A percentile compares a stretch with the other conserved stretches of the same genome.
phyloP scores from a whole-genome alignment of 2,797 vertebrate species.

The Neopelma chrysocephalum region DNA sequence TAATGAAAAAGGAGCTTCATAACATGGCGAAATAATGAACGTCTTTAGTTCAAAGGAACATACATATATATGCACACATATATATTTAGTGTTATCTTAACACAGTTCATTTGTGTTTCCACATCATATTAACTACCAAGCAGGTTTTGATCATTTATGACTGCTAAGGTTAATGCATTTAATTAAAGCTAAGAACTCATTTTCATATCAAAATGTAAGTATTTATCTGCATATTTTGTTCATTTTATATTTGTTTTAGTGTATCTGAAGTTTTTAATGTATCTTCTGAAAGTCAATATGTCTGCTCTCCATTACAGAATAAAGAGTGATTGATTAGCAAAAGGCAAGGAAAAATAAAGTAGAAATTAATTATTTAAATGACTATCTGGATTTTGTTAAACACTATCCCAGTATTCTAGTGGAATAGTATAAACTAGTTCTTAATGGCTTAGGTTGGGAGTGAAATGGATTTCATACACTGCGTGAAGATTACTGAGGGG shows the following conservation, averaged over 20 bases:
- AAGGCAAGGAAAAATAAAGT: neutral
- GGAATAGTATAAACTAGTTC: neutral
- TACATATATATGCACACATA: neutral
- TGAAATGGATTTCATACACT: neutral
- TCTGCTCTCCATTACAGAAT: neutral
- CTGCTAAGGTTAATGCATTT: neutral
- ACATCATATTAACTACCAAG: neutral
- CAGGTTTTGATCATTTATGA: neutral
- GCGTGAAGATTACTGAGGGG: neutral
- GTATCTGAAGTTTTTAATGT: neutral
- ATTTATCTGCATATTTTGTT: neutral
- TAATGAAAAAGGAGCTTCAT: neutral
- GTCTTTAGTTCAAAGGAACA: neutral
- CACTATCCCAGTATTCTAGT: neutral
- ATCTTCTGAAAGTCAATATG: neutral
- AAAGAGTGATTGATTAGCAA: neutral
- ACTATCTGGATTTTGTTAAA: neutral
- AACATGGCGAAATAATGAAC: neutral
- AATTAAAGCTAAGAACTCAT: neutral
- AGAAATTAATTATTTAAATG: neutral
- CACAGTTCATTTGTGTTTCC: neutral
- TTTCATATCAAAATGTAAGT: neutral
- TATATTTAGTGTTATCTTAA: neutral
- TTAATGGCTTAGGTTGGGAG: accelerated
- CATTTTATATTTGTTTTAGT: neutral